Evolutionary conservation across 1,140 invertebrate genomes (phyloP).

Genomic region (Vanessa atalanta): DNA sequence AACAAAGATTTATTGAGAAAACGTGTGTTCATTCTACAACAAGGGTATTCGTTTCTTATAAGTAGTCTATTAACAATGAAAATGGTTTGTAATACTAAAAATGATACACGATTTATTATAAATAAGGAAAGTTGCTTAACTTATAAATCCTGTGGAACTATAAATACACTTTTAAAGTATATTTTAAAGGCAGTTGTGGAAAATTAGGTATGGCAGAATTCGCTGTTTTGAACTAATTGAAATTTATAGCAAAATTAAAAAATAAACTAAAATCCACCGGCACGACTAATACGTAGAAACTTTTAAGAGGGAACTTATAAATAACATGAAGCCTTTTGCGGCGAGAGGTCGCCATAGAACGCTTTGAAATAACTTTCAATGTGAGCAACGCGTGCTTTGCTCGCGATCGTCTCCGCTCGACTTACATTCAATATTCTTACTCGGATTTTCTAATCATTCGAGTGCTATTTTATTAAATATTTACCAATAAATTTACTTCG

Average conservation of each 20-base stretch:
- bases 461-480: neutral
- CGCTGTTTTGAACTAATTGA: slow-evolving; percentile 10
- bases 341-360: slow-evolving; percentile 25
- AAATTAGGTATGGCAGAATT: neutral
- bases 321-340: slow-evolving; percentile 30
- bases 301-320: slow-evolving; percentile 30
- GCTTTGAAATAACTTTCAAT: slow-evolving; percentile 17
- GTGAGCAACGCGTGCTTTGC: slow-evolving; percentile 11
- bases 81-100: no score
- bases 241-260: slow-evolving; percentile 20
- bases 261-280: slow-evolving; percentile 27
- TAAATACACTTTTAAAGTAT: neutral
- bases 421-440: slow-evolving; percentile 23
- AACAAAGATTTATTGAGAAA: no score
- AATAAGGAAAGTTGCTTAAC: no score
- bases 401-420: slow-evolving; percentile 10
- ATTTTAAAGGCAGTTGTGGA: neutral
- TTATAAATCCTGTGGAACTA: no score
- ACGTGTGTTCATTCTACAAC: no score
- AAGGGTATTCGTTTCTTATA: no score
- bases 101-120: no score
- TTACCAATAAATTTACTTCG: neutral
- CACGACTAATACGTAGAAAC: slow-evolving; percentile 29
- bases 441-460: slow-evolving; percentile 18
- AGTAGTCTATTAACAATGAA: no score